phyloP scores from a whole-genome alignment of 2,888 invertebrate genomes.

The Drosophila nr. medialis region DNA sequence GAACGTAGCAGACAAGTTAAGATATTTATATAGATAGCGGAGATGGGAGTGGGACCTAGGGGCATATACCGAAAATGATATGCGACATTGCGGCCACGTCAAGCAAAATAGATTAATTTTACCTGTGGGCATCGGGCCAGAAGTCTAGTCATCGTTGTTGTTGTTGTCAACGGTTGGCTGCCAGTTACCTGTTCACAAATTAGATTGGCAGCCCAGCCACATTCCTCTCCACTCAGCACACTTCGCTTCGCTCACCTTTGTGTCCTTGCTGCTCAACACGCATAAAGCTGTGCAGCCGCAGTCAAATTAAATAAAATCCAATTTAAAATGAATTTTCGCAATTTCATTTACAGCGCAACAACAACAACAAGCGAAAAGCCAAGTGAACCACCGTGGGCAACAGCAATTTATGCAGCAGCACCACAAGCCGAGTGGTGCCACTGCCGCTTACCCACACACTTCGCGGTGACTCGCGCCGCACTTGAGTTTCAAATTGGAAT shows the following conservation, averaged over 20 bases:
- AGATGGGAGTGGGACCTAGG: neutral
- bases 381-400: constrained; percentile 41
- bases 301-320: constrained; percentile 80
- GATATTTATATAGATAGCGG: constrained; percentile 40
- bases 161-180: constrained; percentile 14
- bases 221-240: constrained; percentile 1
- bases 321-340: constrained; percentile 80
- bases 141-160: constrained; percentile 36
- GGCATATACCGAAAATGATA: constrained; percentile 64
- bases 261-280: constrained; percentile 24
- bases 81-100: constrained; percentile 76
- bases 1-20: constrained; percentile 21
- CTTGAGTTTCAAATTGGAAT: constrained; percentile 77
- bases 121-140: constrained; percentile 72
- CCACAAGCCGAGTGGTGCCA: neutral
- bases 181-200: constrained; percentile 47
- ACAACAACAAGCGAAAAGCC: constrained; percentile 24
- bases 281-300: constrained; percentile 59
- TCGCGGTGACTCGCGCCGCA: constrained; percentile 32
- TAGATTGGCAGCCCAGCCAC: constrained; percentile 52
- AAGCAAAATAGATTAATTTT: constrained; percentile 78
- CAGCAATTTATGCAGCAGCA: constrained; percentile 64
- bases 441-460: constrained; percentile 1
- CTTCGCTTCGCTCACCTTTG: neutral
- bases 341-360: constrained; percentile 72